phyloP scores from a whole-genome alignment of 1,140 invertebrate genomes.

The Procambarus virginalis region DNA sequence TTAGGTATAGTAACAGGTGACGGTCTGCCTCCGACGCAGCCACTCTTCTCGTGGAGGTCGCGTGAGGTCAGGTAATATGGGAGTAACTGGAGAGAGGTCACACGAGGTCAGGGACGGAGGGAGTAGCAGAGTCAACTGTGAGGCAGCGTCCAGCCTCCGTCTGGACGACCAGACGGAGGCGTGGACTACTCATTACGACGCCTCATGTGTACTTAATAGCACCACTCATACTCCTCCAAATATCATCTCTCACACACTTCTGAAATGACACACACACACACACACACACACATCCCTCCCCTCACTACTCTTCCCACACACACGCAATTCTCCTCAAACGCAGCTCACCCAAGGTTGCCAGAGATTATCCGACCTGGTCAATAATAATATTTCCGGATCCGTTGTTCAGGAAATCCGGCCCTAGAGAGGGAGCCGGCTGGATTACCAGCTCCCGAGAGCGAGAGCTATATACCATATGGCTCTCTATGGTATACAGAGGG shows the following conservation, averaged over 20 bases:
- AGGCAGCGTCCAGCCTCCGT: neutral
- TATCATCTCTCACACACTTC: neutral
- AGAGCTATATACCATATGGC: no score
- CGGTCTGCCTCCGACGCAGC: no score
- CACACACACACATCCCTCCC: neutral
- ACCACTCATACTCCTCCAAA: neutral
- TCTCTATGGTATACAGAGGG: no score
- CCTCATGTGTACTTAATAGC: neutral
- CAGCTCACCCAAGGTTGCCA: no score
- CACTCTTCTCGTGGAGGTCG: neutral
- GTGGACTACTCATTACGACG: neutral
- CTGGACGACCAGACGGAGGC: neutral
- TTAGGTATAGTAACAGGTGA: no score
- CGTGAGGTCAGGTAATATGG: neutral
- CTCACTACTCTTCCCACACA: neutral
- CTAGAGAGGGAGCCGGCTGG: no score
- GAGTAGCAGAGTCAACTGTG: neutral
- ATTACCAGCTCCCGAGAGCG: no score
- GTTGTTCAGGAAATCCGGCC: no score
- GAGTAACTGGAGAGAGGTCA: neutral
- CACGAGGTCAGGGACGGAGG: neutral
- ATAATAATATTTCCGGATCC: no score
- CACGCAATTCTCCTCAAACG: neutral
- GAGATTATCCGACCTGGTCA: no score
- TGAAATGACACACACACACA: neutral